These are phyloP conservation scores for Pogonocherus hispidulus DNA, from an alignment of 2,888 invertebrate species.

Conservation along the genomic window DNA sequence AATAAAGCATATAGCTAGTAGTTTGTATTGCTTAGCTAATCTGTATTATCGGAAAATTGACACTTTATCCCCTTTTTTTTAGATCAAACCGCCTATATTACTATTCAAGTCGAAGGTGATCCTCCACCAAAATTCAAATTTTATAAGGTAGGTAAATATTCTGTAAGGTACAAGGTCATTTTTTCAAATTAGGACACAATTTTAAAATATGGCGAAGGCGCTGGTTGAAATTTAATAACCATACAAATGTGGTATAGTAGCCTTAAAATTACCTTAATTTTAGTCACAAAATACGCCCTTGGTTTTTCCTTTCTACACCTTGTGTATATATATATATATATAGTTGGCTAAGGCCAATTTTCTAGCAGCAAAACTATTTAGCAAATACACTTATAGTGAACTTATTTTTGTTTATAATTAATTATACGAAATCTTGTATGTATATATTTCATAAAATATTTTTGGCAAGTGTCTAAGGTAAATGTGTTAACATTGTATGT, in stretches of 20 bases:
- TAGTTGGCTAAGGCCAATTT: no score
- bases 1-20: no score
- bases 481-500: not conserved
- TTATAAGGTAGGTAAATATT: slow-evolving; percentile 77
- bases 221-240: not conserved
- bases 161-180: not conserved
- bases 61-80: slow-evolving; percentile 46
- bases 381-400: no score
- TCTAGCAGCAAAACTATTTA: no score
- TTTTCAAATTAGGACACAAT: not conserved
- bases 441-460: not conserved
- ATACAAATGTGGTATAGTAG: no score
- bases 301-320: no score
- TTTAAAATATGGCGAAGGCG: not conserved
- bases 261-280: no score
- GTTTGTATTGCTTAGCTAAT: no score
- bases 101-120: slow-evolving; percentile 93
- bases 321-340: no score
- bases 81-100: slow-evolving; percentile 95
- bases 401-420: no score
- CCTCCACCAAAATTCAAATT: slow-evolving; percentile 96
- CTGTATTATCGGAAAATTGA: not conserved
- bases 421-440: no score
- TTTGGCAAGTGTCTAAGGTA: not conserved
- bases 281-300: no score